phyloP scores from a whole-genome alignment of 2,797 vertebrate genomes.

The Spinus pinus region DNA sequence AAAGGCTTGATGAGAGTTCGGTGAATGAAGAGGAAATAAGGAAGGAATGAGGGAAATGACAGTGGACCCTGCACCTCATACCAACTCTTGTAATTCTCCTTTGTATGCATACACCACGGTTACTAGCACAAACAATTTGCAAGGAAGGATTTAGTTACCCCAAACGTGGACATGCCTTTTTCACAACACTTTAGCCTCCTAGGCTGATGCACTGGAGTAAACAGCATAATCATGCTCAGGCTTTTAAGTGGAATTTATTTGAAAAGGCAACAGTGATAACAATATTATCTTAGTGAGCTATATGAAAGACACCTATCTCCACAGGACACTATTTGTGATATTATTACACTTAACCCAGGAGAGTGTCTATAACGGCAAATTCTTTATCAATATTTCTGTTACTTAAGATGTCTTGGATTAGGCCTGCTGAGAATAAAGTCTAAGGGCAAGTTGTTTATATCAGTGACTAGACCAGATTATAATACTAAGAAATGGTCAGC shows the following conservation, averaged over 20 bases:
- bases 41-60: background rate
- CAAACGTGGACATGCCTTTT: background rate
- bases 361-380: slow-evolving; percentile 4
- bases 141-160: background rate
- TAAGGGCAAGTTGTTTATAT: slow-evolving; percentile 48
- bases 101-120: background rate
- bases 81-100: background rate
- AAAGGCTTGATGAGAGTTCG: slow-evolving; percentile 29
- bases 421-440: slow-evolving; percentile 25
- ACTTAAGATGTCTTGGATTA: slow-evolving; percentile 34
- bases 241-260: background rate
- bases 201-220: background rate
- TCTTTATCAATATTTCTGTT: slow-evolving; percentile 53
- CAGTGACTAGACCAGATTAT: slow-evolving; percentile 6
- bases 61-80: background rate
- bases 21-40: slow-evolving; percentile 53
- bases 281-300: background rate
- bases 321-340: background rate
- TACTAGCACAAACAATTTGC: background rate
- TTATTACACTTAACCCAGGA: background rate
- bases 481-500: slow-evolving; percentile 20
- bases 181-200: background rate
- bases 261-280: background rate
- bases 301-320: background rate
- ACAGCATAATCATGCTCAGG: background rate